Conservation (phyloP, 2,888 invertebrate genomes). For the Hoplodrina blanda region DNA sequence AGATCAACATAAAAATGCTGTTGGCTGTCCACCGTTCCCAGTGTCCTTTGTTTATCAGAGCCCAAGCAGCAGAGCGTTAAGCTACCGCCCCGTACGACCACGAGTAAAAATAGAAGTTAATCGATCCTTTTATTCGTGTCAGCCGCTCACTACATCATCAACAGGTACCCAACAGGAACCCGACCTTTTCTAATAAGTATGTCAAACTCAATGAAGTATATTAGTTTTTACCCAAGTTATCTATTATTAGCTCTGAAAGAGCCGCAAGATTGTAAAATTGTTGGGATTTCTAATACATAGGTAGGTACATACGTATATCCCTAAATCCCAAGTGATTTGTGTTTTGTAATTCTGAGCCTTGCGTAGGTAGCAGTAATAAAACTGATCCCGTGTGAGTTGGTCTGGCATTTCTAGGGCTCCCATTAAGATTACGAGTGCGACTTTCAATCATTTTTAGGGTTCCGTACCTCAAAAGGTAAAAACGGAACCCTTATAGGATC, state of each 20-base stretch:
- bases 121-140: conserved; percentile 89
- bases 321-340: conserved; percentile 48
- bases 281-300: conserved; percentile 30
- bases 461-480: too few relatives aligned
- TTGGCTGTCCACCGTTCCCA: conserved; percentile 67
- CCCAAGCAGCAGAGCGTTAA: conserved; percentile 72
- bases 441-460: conserved; percentile 10
- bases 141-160: conserved; percentile 80
- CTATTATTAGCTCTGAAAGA: conserved; percentile 45
- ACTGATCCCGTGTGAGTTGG: conserved; percentile 44
- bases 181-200: conserved; percentile 63
- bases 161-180: conserved; percentile 62
- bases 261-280: conserved; percentile 33
- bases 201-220: conserved; percentile 64
- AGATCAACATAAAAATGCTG: conserved; percentile 73
- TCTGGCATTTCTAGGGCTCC: conserved; percentile 32
- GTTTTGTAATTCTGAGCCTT: conserved; percentile 32
- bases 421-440: conserved; percentile 7
- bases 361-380: conserved; percentile 48
- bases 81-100: conserved; percentile 74
- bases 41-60: conserved; percentile 75
- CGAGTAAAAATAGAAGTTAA: conserved; percentile 89
- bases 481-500: too few relatives aligned
- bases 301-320: conserved; percentile 7
- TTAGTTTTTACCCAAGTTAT: conserved; percentile 43